phyloP scores from a whole-genome alignment of 2,797 vertebrate species.

The Pipistrellus kuhlii region DNA sequence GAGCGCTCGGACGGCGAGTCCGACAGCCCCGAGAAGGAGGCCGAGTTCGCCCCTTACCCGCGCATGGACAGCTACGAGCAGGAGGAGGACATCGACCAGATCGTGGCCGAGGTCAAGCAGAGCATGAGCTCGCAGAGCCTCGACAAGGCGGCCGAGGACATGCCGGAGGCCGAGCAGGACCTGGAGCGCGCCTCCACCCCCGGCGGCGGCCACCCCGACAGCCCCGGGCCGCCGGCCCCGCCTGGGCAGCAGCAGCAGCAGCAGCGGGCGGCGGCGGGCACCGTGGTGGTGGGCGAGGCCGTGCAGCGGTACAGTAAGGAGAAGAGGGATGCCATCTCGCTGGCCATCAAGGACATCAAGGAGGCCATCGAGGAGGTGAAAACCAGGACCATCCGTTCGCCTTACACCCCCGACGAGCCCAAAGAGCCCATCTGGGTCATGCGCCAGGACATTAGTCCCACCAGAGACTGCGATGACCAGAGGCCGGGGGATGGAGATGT shows the following conservation, averaged over 20 bases:
- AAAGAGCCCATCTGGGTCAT: slow-evolving; percentile 99
- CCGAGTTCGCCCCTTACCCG: slow-evolving; percentile 96
- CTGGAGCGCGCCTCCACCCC: slow-evolving; percentile 82
- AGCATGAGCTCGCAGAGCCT: slow-evolving; percentile 94
- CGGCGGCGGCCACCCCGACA: slow-evolving; percentile 74
- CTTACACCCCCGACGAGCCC: slow-evolving; percentile 97
- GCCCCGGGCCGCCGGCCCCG: slow-evolving; percentile 71
- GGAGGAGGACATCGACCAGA: slow-evolving; percentile 95
- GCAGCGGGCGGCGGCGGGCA: slow-evolving; percentile 55
- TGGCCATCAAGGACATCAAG: slow-evolving; percentile 98
- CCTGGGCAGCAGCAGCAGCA: slow-evolving; percentile 81
- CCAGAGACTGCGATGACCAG: slow-evolving; percentile 92
- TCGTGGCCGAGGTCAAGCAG: slow-evolving; percentile 93
- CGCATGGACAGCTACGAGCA: slow-evolving; percentile 96
- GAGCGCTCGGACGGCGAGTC: slow-evolving; percentile 97
- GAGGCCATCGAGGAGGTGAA: slow-evolving; percentile 99
- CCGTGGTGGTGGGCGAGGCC: slow-evolving; percentile 81
- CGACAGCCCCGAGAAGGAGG: slow-evolving; percentile 97
- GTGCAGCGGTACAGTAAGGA: slow-evolving; percentile 92
- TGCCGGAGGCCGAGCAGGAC: slow-evolving; percentile 90
- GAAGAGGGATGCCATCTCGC: slow-evolving; percentile 96
- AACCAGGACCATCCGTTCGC: slow-evolving; percentile 96
- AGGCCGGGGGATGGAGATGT: slow-evolving; percentile 93
- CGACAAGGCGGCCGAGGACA: slow-evolving; percentile 89
- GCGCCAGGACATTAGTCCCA: slow-evolving; percentile 97